phyloP scores from a whole-genome alignment of 2,888 invertebrate genomes.

The Melinaea marsaeus region DNA sequence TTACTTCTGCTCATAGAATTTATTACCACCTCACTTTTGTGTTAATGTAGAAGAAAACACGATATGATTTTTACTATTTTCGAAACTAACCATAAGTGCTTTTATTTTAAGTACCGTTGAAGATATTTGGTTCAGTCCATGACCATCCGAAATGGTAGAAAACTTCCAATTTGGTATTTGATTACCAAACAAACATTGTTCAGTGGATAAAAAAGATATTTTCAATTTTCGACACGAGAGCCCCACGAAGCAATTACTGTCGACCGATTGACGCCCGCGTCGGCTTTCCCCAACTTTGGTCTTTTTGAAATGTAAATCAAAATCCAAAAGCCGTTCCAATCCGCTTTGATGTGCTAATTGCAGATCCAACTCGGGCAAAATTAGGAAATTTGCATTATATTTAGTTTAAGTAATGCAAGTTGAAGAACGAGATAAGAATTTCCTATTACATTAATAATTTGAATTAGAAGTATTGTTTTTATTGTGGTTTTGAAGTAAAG shows the following conservation, averaged over 20 bases:
- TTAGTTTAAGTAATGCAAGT: slow-evolving; percentile 5
- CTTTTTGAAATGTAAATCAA: slow-evolving; percentile 74
- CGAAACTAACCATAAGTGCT: no score
- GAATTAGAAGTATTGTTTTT: no score
- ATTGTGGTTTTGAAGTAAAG: no score
- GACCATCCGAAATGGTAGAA: no score
- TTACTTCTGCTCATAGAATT: no score
- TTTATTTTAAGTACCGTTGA: no score
- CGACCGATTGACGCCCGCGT: slow-evolving; percentile 31
- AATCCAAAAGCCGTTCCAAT: slow-evolving; percentile 59
- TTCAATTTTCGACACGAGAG: slow-evolving; percentile 14
- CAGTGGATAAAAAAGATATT: background rate
- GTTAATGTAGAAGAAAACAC: no score
- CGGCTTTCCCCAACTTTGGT: slow-evolving; percentile 42
- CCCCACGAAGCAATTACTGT: slow-evolving; percentile 13
- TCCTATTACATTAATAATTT: background rate
- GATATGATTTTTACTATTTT: no score
- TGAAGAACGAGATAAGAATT: background rate
- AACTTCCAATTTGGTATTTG: no score
- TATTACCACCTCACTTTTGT: no score
- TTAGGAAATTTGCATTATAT: slow-evolving; percentile 53
- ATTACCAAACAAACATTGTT: background rate
- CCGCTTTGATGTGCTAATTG: slow-evolving; percentile 72
- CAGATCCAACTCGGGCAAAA: slow-evolving; percentile 49
- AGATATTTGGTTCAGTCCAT: no score